Evolutionary conservation across 2,888 invertebrate species (phyloP).

Genomic region (Xestoiulus laeticollis): DNA sequence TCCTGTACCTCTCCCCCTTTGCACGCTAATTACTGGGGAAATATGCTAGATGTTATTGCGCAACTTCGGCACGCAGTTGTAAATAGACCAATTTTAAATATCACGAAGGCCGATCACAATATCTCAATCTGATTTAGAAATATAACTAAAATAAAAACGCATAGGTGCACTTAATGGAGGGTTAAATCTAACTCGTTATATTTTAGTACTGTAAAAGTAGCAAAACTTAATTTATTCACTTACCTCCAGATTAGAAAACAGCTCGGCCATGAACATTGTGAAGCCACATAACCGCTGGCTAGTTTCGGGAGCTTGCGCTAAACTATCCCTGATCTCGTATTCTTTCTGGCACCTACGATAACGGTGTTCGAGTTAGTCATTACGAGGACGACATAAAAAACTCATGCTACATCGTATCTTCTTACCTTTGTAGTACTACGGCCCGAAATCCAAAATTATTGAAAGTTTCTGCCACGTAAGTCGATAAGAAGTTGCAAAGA

Average conservation of each 20-base stretch:
- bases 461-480: conserved; percentile 60
- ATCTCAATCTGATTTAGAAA: too few species aligned
- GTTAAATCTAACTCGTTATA: too few species aligned
- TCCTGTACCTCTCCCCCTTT: too few species aligned
- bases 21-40: too few species aligned
- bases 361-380: background rate
- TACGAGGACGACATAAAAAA: background rate
- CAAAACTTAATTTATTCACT: too few species aligned
- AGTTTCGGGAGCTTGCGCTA: conserved; percentile 60
- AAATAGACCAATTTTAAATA: too few species aligned
- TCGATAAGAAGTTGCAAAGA: conserved; percentile 77
- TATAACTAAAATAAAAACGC: too few species aligned
- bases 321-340: conserved; percentile 60
- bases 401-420: background rate
- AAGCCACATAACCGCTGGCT: conserved; percentile 72
- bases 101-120: too few species aligned
- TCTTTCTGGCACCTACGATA: conserved; percentile 62
- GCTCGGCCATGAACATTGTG: conserved; percentile 84
- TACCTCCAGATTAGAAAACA: conserved; percentile 70
- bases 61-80: too few species aligned
- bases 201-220: too few species aligned
- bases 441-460: conserved; percentile 60
- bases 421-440: conserved; percentile 19
- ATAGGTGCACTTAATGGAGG: too few species aligned
- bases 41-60: too few species aligned